Percentiles rank a stretch among this genome's conserved stretches.
phyloP scores from a whole-genome alignment of 1,140 invertebrate genomes.

The Steinernema feltiae region DNA sequence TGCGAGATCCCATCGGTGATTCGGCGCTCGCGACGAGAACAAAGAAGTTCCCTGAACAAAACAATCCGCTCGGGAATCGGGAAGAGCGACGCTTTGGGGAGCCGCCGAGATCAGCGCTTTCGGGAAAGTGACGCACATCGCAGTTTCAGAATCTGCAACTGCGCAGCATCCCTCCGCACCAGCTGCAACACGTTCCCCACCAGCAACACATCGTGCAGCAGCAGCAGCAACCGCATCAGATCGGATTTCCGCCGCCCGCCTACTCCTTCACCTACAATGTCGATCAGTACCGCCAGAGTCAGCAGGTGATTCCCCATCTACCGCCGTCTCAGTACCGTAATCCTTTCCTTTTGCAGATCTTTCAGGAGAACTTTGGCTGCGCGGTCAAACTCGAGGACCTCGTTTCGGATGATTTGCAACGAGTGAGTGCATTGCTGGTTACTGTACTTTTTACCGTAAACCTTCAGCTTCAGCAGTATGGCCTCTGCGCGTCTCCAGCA shows the following conservation, averaged over 20 bases:
- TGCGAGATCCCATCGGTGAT: background rate
- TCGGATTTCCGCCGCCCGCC: background rate
- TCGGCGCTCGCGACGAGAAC: background rate
- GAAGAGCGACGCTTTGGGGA: background rate
- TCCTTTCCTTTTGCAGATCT: background rate
- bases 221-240: background rate
- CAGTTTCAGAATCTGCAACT: background rate
- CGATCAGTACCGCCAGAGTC: conserved; percentile 1
- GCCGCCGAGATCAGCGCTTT: background rate
- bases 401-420: background rate
- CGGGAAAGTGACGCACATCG: background rate
- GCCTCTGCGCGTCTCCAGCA: background rate
- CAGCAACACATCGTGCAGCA: conserved; percentile 8
- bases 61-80: background rate
- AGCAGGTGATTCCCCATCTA: background rate
- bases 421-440: background rate
- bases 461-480: background rate
- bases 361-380: background rate
- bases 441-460: background rate
- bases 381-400: background rate
- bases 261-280: conserved; percentile 12
- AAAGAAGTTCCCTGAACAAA: background rate
- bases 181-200: background rate
- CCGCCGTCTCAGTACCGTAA: background rate
- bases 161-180: background rate